Evolutionary conservation across 1,140 invertebrate genomes (phyloP).

Genomic region (Leptopilina clavipes): DNA sequence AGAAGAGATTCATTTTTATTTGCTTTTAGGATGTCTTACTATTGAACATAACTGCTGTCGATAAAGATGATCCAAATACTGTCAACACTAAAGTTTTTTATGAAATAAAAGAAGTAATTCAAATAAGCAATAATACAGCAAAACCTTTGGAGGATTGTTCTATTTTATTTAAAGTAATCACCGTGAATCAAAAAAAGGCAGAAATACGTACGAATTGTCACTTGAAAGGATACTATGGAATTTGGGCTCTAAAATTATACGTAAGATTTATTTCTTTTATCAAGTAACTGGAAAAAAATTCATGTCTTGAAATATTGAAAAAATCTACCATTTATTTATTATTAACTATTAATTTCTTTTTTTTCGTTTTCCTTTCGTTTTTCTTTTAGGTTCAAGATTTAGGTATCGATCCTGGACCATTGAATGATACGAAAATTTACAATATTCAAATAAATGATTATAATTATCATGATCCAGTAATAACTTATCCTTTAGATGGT

Average conservation of each 20-base stretch:
- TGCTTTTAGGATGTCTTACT: slow-evolving; percentile 59
- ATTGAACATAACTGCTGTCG: slow-evolving; percentile 69
- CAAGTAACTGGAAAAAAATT: background rate
- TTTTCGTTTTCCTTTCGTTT: background rate
- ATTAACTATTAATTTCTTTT: background rate
- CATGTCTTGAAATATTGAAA: no score
- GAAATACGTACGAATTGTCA: slow-evolving; percentile 66
- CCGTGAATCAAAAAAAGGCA: slow-evolving; percentile 65
- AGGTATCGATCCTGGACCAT: slow-evolving; percentile 66
- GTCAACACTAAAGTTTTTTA: slow-evolving; percentile 74
- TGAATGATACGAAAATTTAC: slow-evolving; percentile 65
- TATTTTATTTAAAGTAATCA: slow-evolving; percentile 69
- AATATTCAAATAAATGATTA: slow-evolving; percentile 69
- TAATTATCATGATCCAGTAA: slow-evolving; percentile 73
- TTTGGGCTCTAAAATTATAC: slow-evolving; percentile 69
- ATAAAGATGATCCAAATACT: slow-evolving; percentile 73
- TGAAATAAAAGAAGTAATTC: slow-evolving; percentile 56
- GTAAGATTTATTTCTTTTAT: slow-evolving; percentile 60
- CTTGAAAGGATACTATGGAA: slow-evolving; percentile 75
- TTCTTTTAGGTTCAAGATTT: slow-evolving; percentile 72
- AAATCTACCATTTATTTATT: no score
- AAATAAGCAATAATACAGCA: slow-evolving; percentile 22
- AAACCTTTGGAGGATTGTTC: slow-evolving; percentile 51
- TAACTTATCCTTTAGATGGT: slow-evolving; percentile 66
- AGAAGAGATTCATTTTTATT: slow-evolving; percentile 26